Percentiles rank a stretch among this genome's conserved stretches.
phyloP scores from a whole-genome alignment of 92 coral and sea anemone species.

The Epizoanthus illoricatus region DNA sequence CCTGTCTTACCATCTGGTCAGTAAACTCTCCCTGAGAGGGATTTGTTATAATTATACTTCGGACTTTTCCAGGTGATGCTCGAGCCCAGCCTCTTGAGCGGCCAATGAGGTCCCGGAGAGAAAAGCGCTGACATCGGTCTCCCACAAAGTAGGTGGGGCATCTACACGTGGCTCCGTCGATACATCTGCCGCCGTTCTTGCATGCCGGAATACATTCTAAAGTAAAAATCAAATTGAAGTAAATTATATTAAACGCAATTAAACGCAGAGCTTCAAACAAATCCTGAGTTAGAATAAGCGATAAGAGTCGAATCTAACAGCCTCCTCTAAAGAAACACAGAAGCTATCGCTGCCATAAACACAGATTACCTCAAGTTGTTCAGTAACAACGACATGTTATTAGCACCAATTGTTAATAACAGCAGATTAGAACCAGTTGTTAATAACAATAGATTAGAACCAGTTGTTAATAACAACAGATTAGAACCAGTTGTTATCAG shows the following conservation, averaged over 20 bases:
- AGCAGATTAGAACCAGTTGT: no score
- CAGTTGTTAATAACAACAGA: no score
- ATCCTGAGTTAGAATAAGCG: no score
- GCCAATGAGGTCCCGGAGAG: conserved; percentile 58
- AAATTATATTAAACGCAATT: no score
- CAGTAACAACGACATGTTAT: no score
- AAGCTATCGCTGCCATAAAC: no score
- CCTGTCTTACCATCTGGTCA: conserved; percentile 19
- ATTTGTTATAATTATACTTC: conserved; percentile 18
- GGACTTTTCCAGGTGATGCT: conserved; percentile 25
- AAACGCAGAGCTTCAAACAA: no score
- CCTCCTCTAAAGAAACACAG: no score
- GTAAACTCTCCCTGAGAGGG: conserved; percentile 10
- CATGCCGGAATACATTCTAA: conserved; percentile 59
- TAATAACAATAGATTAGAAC: no score
- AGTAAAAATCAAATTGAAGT: neutral
- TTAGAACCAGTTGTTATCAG: neutral
- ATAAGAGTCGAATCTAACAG: no score
- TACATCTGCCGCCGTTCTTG: conserved; percentile 78
- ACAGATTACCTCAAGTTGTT: no score
- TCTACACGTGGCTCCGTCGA: conserved; percentile 56
- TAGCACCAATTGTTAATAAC: no score
- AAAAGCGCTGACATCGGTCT: conserved; percentile 64
- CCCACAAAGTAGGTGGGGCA: conserved; percentile 78
- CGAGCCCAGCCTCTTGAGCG: conserved; percentile 30